Evolutionary conservation across 2,797 vertebrate genomes (phyloP), one percentile per base, ranked within the genome.

Genomic region (Gastrophryne carolinensis): DNA sequence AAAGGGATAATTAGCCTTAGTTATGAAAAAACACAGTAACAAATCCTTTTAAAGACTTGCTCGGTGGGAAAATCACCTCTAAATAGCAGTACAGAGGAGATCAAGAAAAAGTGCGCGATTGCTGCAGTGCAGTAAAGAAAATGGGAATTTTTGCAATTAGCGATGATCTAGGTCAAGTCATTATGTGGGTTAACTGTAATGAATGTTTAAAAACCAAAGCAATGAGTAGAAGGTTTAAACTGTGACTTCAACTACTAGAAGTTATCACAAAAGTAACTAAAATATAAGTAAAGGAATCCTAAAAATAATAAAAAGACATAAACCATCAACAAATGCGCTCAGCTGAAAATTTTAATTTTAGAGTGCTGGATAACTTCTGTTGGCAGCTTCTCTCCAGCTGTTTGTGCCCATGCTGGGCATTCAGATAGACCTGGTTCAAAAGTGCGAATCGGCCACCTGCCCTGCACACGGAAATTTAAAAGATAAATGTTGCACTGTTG

Each of bases 61-160:
- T 86, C 80, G 41, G 74, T 74, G 80, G 80, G 75, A 84, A 84
- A 83, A 79, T 86, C 81, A 79, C 78, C 81, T 79, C 80, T 82
- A 79, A 83, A 81, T 81, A 80, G 57, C 81, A 80, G 79, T 9
- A 78, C 70, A 80, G 81, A 81, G 83, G 78, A 80, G 80, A 81
- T 70, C 50, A 68, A 80, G 81, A 80, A 82, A n/a, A 82, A 84
- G 88, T 79, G 73, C 30, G 71, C 23, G 78, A 81, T 75, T 64
- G 73, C 66, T 69, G 75, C 62, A 79, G 81, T 73, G 82, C 76
- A 82, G 83, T 78, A 79, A 84, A 87, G 84, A 83, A 87, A 86
- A 79, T 76, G 82, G 79, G 81, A 82, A 79, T 79, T 75, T 75
- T 77, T 86, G 83, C 41, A 86, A 87, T 80, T 70, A 70, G 73